Percentiles rank a stretch among this genome's conserved stretches.
phyloP scores from a whole-genome alignment of 2,888 invertebrate genomes.

The Drosophila flavopinicola region DNA sequence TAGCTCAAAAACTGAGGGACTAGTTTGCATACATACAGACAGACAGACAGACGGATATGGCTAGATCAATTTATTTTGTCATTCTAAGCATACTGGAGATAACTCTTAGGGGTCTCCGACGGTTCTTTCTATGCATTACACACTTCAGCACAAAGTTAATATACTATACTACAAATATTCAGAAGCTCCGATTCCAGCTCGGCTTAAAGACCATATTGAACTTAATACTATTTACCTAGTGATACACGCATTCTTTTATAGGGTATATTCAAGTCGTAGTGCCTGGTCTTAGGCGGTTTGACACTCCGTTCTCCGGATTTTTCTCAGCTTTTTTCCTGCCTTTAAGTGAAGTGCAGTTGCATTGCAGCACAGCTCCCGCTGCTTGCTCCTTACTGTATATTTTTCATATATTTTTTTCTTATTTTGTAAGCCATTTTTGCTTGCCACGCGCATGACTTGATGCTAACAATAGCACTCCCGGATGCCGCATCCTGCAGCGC shows the following conservation, averaged over 20 bases:
- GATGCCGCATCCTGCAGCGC: conserved; percentile 34
- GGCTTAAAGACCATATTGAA: too few species aligned
- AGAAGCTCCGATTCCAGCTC: too few species aligned
- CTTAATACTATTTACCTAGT: background rate
- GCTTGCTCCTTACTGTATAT: conserved; percentile 15
- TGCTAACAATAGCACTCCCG: conserved; percentile 74
- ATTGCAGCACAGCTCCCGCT: conserved; percentile 27
- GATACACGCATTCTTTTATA: background rate
- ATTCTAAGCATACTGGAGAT: too few species aligned
- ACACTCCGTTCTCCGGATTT: conserved; percentile 16
- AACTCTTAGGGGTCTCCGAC: too few species aligned
- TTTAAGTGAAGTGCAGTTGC: conserved; percentile 62
- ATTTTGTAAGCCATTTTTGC: conserved; percentile 36
- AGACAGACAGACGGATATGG: too few species aligned
- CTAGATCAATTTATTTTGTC: too few species aligned
- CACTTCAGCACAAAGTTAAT: too few species aligned
- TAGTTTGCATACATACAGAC: too few species aligned
- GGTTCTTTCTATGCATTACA: too few species aligned
- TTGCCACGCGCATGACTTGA: conserved; percentile 71
- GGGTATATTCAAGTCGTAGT: conserved; percentile 13
- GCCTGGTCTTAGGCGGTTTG: background rate
- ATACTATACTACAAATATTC: too few species aligned
- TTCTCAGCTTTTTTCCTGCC: conserved; percentile 55
- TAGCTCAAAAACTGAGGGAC: too few species aligned
- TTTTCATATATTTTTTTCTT: conserved; percentile 18